phyloP scores from a whole-genome alignment of 2,888 invertebrate genomes.

The Autographa pulchrina region DNA sequence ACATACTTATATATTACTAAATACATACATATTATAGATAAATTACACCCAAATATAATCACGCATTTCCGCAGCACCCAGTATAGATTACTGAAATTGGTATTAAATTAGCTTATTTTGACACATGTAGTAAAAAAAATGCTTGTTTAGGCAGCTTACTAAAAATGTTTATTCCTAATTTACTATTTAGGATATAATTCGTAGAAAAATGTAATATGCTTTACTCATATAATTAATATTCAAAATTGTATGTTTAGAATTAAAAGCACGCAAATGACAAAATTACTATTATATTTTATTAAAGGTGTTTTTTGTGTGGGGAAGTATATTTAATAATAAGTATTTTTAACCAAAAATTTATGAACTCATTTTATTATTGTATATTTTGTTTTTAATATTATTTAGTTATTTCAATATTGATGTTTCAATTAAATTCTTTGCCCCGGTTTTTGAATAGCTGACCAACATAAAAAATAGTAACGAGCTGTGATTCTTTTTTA shows the following conservation, averaged over 20 bases:
- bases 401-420: slow-evolving; percentile 16
- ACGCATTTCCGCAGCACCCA: no score
- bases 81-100: no score
- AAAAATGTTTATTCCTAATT: background rate
- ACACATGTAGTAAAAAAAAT: no score
- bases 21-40: no score
- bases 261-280: background rate
- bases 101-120: no score
- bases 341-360: slow-evolving; percentile 1
- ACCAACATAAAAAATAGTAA: no score
- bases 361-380: slow-evolving; percentile 5
- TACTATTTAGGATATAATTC: background rate
- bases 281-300: slow-evolving; percentile 5
- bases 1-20: no score
- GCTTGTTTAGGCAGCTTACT: no score
- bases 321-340: background rate
- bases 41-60: no score
- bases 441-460: background rate
- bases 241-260: background rate
- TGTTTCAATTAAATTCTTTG: background rate
- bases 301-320: background rate
- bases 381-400: slow-evolving; percentile 19
- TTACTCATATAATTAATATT: background rate
- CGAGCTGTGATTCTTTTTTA: no score
- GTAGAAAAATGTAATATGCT: background rate